These are phyloP conservation scores for Eulemur rufifrons DNA, from an alignment of 2,113 vertebrate genomes.

Conservation along the genomic window DNA sequence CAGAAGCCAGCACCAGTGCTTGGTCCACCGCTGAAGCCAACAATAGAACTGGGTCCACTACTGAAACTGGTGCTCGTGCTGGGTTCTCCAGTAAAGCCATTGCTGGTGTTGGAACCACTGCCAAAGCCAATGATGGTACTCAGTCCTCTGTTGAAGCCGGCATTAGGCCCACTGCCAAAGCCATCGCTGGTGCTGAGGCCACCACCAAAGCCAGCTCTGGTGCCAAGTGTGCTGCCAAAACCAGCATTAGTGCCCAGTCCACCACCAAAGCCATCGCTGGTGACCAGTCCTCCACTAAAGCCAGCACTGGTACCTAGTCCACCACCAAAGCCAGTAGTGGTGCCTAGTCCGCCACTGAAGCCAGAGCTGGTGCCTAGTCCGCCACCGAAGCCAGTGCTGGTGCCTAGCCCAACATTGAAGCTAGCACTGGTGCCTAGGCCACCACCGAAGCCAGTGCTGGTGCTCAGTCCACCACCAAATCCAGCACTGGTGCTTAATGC, in stretches of 20 bases:
- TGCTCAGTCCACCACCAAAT: constrained; percentile 14
- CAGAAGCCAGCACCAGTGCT: constrained; percentile 42
- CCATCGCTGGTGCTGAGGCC: constrained; percentile 41
- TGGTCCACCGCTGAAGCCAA: constrained; percentile 44
- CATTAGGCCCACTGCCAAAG: constrained; percentile 56
- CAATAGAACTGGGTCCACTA: constrained; percentile 22
- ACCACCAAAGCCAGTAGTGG: neutral
- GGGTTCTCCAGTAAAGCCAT: constrained; percentile 59
- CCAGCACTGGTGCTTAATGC: constrained; percentile 48
- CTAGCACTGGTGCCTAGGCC: neutral
- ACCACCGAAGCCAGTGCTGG: neutral
- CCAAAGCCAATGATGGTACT: constrained; percentile 63
- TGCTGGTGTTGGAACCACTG: constrained; percentile 63
- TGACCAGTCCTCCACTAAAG: constrained; percentile 45
- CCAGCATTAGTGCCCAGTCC: constrained; percentile 30
- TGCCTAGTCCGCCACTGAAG: constrained; percentile 23
- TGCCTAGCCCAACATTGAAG: constrained; percentile 17
- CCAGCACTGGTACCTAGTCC: neutral
- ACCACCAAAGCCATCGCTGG: constrained; percentile 45
- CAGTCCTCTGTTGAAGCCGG: constrained; percentile 60
- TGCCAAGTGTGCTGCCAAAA: constrained; percentile 55
- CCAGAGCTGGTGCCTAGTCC: constrained; percentile 11
- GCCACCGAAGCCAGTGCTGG: constrained; percentile 27
- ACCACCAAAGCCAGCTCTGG: constrained; percentile 46
- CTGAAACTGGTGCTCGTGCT: constrained; percentile 47